These are phyloP conservation scores for Procambarus virginalis DNA, from an alignment of 1,140 invertebrate genomes.

Conservation along the genomic window DNA sequence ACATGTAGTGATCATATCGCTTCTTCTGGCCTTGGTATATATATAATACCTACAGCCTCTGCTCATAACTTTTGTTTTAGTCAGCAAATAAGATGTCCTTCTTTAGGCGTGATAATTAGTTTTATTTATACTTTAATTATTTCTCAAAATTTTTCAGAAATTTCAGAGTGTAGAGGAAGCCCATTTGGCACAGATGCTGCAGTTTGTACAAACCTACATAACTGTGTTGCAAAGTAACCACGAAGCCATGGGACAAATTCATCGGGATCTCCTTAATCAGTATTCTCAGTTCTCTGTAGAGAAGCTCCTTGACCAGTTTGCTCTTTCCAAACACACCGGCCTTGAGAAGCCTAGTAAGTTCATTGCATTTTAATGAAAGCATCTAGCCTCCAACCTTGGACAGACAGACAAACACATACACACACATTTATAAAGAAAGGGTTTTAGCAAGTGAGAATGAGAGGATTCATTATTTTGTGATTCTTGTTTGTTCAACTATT, in stretches of 20 bases:
- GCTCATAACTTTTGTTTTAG: too few species aligned
- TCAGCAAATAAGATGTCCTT: too few species aligned
- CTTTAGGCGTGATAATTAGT: too few species aligned
- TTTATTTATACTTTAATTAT: constrained; percentile 54
- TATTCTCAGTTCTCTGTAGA: constrained; percentile 93
- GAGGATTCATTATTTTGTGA: too few species aligned
- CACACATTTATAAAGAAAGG: too few species aligned
- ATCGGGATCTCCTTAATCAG: constrained; percentile 91
- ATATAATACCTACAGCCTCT: too few species aligned
- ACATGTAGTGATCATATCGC: too few species aligned
- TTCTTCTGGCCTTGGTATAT: too few species aligned
- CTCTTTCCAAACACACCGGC: constrained; percentile 91
- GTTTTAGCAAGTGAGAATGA: too few species aligned
- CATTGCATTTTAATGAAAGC: neutral
- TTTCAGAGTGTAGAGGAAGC: constrained; percentile 96
- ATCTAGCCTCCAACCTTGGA: too few species aligned
- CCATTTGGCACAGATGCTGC: constrained; percentile 95
- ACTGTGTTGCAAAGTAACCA: constrained; percentile 84
- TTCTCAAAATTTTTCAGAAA: constrained; percentile 75
- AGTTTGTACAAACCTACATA: constrained; percentile 91
- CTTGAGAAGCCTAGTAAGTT: constrained; percentile 87
- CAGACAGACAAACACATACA: too few species aligned
- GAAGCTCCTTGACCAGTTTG: constrained; percentile 91
- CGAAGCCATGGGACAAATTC: constrained; percentile 79
- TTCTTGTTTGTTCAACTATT: too few species aligned